Evolutionary conservation across 2,888 invertebrate genomes (phyloP), one percentile per base, ranked within the genome.

Genomic region (Panopea generosa): DNA sequence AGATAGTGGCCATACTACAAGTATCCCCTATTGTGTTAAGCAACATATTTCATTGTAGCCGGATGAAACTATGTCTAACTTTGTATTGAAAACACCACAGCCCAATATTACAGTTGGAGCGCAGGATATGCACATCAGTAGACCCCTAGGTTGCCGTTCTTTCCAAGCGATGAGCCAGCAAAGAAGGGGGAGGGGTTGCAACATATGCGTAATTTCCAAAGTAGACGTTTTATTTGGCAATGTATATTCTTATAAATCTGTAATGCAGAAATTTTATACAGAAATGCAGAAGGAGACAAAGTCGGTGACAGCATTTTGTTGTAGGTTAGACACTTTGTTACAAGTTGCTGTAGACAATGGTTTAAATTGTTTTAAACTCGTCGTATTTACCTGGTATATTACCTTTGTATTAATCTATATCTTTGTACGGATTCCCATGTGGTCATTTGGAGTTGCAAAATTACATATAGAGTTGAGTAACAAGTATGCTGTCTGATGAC

Each of bases 191-290:
- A 60, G n/a, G n/a, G n/a, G n/a, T n/a, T 16, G 69, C 53, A 11
- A 55, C 43, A 6, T 69, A 69, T 55, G 69, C 50, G 22, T 73
- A 11, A 20, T 66, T 4, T 24, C 33, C 0, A 76, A 76, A 33
- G 43, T 70, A 4, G 66, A 70, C 11, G 53, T 33, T 27, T 56
- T 67, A 14, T 73, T 59, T 67, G 67, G 67, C 2, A 56, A 61
- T 40, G 67, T 67, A 14, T 40, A n/a, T n/a, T n/a, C n/a, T n/a
- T n/a, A n/a, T n/a, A 33, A 9, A 50, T 49, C 62, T n/a, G 14
- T 74, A 3, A 38, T 68, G 27, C 68, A 74, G 22, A n/a, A 14
- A 16, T 70, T 62, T 59, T 68, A 57, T 18, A 66, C 16, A 29
- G 66, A 66, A n/a, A 11, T 3, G 22, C 65, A 67, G 50, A 56